Base-by-base conservation (phyloP, 2,113 vertebrate genomes). In the Hemiprocne comata region DNA sequence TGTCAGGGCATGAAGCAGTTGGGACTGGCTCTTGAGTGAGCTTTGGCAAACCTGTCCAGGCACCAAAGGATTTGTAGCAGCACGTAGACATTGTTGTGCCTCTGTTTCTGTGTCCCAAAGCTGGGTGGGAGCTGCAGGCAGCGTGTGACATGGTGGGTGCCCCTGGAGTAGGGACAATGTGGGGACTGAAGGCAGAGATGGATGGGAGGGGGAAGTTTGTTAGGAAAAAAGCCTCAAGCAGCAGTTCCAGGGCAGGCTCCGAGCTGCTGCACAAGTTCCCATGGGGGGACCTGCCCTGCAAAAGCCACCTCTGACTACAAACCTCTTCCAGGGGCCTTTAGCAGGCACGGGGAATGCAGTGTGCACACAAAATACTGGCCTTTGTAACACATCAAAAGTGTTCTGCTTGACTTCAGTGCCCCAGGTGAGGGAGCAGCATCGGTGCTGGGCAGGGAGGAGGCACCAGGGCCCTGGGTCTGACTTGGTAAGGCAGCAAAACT, bases 61-160 rank as follows among this genome's bases (percentile, higher is more conserved):
- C 20, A 7, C 7, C 8, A 20, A 23, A 10, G 1, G 14, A 6
- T 13, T 33, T 29, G 25, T 24, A 40, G 42, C 1, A 1, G 50
- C 33, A 67, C 2, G 2, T 51, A n/a, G 42, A 57, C 79, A 17
- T 44, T 2, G 1, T 11, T 24, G 13, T 3, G 11, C 3, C 21
- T 11, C 25, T 13, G 38, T 18, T 46, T 64, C 17, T 9, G n/a
- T 11, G 31, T 11, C 62, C 46, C 25, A 55, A 28, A 58, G 50
- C n/a, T 79, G 9, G 8, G 26, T 3, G 7, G 50, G 77, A 51
- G 50, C 7, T 64, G 44, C 28, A 17, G 17, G n/a, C 10, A 7
- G 36, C 1, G 7, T 26, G 60, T 46, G 54, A 67, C 11, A 5
- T 14, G 61, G 17, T 1, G 5, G 31, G 33, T 20, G 42, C 5